phyloP scores from a whole-genome alignment of 2,113 vertebrate genomes.

The Thryonomys swinderianus region DNA sequence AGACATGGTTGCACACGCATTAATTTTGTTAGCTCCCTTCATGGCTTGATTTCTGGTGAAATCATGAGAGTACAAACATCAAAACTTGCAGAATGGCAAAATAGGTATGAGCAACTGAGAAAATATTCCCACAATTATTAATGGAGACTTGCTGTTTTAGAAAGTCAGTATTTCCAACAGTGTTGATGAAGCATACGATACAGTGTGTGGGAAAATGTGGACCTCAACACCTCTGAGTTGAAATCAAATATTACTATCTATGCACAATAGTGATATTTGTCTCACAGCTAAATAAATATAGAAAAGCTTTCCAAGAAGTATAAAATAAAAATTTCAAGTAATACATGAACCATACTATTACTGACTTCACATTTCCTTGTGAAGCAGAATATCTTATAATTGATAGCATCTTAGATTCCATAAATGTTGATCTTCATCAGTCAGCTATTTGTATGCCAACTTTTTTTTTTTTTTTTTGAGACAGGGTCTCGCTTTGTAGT shows the following conservation, averaged over 20 bases:
- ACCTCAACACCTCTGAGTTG: not conserved
- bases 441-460: not conserved
- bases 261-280: not conserved
- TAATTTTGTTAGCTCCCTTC: not conserved
- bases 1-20: accelerated
- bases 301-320: not conserved
- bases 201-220: not conserved
- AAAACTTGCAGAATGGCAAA: not conserved
- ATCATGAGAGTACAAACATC: not conserved
- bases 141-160: not conserved
- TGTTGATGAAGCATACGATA: not conserved
- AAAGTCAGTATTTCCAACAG: not conserved
- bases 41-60: not conserved
- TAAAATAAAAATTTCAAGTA: not conserved
- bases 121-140: not conserved
- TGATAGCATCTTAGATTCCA: not conserved
- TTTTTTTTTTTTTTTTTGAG: too few relatives aligned
- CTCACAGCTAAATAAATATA: not conserved
- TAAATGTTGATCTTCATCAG: not conserved
- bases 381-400: not conserved
- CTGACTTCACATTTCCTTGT: not conserved
- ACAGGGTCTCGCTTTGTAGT: too few relatives aligned
- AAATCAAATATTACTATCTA: not conserved
- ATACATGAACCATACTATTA: not conserved
- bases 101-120: not conserved